Evolutionary conservation across 2,888 invertebrate species (phyloP), one percentile per base, ranked within the genome.

Genomic region (Drosophila vallismaia): DNA sequence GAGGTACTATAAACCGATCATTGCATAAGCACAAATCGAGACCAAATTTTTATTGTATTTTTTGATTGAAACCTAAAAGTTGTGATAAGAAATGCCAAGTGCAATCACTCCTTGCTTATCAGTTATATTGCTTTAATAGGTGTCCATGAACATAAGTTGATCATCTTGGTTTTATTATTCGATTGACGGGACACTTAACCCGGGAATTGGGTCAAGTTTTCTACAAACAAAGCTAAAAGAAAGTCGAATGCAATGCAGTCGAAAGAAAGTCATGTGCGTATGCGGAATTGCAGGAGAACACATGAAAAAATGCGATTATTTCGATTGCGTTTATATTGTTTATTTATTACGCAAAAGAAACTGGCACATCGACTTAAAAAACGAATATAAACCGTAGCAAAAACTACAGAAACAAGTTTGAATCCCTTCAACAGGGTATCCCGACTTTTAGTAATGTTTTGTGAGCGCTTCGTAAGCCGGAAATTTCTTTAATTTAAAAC

Each of bases 311-410:
- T 19, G 36, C 49, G 19, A 64, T 62, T 53, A 31, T 55, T n/a
- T 57, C 46, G 44, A 71, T 50, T 28, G 58, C 44, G 49, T 28
- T 59, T 53, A 24, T 33, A 53, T 54, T 54, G 51, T 60, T 69
- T 56, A 57, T 53, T 72, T 59, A 69, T 86, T 88, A 88, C 81
- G 81, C 75, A 83, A 86, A 77, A 70, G 40, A 66, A 80, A 76
- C 69, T 71, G 76, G 75, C 53, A 66, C 74, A 66, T 75, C 86
- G 72, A 74, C 78, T 86, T 72, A 60, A 28, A 74, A 72, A 75
- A 50, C 4, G 10, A 3, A 33, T 1, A 33, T 10, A 10, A 36
- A 36, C 10, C 5, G 5, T 5, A 55, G 44, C 48, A 51, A 50
- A 52, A 75, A 73, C 69, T 71, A 71, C 64, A 54, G 71, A 76